These are phyloP conservation scores for Nowickia ferox DNA, from an alignment of 2,888 invertebrate genomes.

Conservation along the genomic window DNA sequence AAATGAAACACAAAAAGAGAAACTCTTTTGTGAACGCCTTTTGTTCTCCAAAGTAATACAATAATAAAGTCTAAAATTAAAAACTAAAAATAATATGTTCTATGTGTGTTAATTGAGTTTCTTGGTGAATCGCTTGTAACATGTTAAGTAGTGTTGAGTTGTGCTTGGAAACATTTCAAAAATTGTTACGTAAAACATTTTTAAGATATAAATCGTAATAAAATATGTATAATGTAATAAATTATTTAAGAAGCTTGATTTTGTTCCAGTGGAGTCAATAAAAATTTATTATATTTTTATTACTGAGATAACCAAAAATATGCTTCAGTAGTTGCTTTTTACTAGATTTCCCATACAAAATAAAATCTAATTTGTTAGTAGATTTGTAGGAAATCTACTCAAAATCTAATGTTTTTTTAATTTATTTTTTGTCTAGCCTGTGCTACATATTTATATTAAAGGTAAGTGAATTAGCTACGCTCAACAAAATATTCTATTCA, in stretches of 20 bases:
- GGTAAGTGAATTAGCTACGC: too few relatives aligned
- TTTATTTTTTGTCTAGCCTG: too few relatives aligned
- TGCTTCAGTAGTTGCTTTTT: too few relatives aligned
- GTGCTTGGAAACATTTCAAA: constrained; percentile 13
- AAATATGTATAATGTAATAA: constrained; percentile 13
- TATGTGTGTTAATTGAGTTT: constrained; percentile 65
- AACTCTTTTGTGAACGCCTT: constrained; percentile 34
- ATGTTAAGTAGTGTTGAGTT: constrained; percentile 44
- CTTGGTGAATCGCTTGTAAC: constrained; percentile 39
- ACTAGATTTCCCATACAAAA: too few relatives aligned
- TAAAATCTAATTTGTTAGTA: too few relatives aligned
- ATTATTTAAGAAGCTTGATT: neutral
- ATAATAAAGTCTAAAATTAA: constrained; percentile 50
- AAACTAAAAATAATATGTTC: constrained; percentile 46
- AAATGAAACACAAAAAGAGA: neutral
- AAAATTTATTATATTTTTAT: too few relatives aligned
- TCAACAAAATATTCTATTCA: too few relatives aligned
- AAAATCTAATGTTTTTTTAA: too few relatives aligned
- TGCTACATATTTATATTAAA: too few relatives aligned
- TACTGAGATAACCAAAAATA: too few relatives aligned
- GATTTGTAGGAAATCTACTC: too few relatives aligned
- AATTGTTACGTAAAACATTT: neutral
- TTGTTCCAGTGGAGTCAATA: too few relatives aligned
- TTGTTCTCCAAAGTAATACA: constrained; percentile 45
- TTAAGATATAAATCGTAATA: neutral